These are phyloP conservation scores for Gobius niger DNA, from an alignment of 2,113 vertebrate species.

Conservation along the genomic window DNA sequence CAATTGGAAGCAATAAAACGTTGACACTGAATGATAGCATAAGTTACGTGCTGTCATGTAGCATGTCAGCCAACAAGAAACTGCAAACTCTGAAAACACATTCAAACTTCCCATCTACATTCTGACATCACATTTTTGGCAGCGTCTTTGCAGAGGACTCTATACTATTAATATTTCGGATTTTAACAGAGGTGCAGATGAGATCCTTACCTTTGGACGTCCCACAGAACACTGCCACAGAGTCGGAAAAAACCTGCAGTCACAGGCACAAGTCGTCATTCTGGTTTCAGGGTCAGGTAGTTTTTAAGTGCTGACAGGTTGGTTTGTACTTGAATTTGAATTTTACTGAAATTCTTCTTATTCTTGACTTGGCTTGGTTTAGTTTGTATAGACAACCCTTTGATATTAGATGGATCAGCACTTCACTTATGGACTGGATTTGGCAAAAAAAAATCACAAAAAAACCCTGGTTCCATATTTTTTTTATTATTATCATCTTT, in stretches of 20 bases:
- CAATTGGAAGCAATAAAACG: too few relatives aligned
- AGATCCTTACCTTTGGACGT: conserved; percentile 18
- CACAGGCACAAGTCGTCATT: conserved; percentile 1
- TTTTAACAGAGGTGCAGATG: background rate
- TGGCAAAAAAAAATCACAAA: too few relatives aligned
- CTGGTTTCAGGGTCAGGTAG: background rate
- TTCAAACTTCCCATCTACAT: background rate
- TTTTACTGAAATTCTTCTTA: background rate
- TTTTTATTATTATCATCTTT: background rate
- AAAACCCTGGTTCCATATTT: too few relatives aligned
- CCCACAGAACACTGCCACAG: conserved; percentile 8
- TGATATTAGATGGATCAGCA: too few relatives aligned
- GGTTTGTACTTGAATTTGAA: background rate
- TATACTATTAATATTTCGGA: too few relatives aligned
- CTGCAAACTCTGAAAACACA: background rate
- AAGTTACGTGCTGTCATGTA: too few relatives aligned
- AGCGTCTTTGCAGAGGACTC: background rate
- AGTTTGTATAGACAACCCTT: too few relatives aligned
- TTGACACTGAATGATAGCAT: too few relatives aligned
- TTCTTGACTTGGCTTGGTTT: background rate
- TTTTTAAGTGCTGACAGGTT: background rate
- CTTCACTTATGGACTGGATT: too few relatives aligned
- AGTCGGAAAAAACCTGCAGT: background rate
- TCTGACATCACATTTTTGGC: background rate
- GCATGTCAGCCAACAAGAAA: too few relatives aligned